These are phyloP conservation scores for Reticulitermes lucifugus DNA, from an alignment of 2,888 invertebrate genomes.

Conservation along the genomic window DNA sequence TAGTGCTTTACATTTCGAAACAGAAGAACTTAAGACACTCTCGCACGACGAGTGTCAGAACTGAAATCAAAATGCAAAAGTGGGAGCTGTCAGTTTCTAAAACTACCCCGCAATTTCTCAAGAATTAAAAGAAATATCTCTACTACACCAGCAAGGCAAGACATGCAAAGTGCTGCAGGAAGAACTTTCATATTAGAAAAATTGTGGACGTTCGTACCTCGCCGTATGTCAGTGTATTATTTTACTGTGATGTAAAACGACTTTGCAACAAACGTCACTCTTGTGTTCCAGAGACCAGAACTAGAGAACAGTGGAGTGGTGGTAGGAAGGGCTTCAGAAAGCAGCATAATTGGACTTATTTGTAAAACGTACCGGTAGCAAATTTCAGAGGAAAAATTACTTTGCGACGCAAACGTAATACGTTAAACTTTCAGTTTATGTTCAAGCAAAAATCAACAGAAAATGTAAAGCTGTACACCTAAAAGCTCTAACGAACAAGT, in stretches of 20 bases:
- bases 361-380: constrained; percentile 40
- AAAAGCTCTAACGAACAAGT: constrained; percentile 41
- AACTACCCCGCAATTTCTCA: background rate
- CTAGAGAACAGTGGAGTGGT: constrained; percentile 16
- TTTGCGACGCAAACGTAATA: constrained; percentile 38
- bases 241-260: too few relatives aligned
- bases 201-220: too few relatives aligned
- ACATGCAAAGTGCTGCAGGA: background rate
- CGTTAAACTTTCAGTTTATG: constrained; percentile 40
- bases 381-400: constrained; percentile 39
- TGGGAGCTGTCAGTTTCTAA: background rate
- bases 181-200: background rate
- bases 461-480: constrained; percentile 34
- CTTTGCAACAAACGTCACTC: constrained; percentile 17
- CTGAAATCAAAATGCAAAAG: constrained; percentile 23
- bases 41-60: background rate
- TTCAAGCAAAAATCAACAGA: constrained; percentile 41
- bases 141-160: background rate
- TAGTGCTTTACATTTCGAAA: too few relatives aligned
- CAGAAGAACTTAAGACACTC: background rate
- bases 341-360: constrained; percentile 38
- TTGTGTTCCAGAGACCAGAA: constrained; percentile 18
- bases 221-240: too few relatives aligned
- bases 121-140: background rate
- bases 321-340: constrained; percentile 18